Evolutionary conservation across 2,888 invertebrate species (phyloP).

Genomic region (Ariolimax columbianus): DNA sequence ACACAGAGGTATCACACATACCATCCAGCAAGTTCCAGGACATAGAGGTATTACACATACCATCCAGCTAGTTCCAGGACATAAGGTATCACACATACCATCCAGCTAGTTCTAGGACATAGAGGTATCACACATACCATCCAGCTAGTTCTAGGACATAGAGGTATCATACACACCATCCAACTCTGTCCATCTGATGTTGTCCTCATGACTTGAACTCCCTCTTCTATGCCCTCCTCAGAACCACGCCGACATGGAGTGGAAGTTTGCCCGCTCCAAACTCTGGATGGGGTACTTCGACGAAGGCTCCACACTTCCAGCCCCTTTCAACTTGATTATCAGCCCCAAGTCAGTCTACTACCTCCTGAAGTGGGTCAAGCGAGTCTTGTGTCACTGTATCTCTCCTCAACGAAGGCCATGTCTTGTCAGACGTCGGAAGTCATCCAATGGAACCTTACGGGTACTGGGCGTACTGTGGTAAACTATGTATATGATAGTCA

Average conservation of each 20-base stretch:
- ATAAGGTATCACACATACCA: conserved; percentile 79
- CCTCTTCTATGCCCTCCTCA: conserved; percentile 60
- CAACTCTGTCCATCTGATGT: neutral
- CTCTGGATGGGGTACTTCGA: conserved; percentile 83
- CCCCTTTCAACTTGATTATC: conserved; percentile 82
- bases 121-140: conserved; percentile 79
- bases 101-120: conserved; percentile 80
- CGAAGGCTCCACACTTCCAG: conserved; percentile 81
- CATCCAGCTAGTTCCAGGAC: conserved; percentile 80
- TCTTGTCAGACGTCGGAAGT: conserved; percentile 54
- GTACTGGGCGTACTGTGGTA: too few species aligned
- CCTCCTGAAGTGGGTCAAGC: conserved; percentile 50
- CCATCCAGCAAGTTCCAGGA: conserved; percentile 80
- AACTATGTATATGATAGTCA: too few species aligned
- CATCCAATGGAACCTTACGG: conserved; percentile 66
- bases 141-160: conserved; percentile 80
- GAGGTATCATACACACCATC: conserved; percentile 76
- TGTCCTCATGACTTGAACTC: neutral
- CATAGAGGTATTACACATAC: conserved; percentile 79
- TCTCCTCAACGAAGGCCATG: neutral
- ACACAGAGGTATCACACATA: conserved; percentile 79
- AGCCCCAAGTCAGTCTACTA: conserved; percentile 80
- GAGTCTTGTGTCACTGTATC: neutral
- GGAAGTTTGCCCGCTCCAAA: conserved; percentile 82
- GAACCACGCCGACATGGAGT: conserved; percentile 82